Percentiles rank a stretch among this genome's conserved stretches.
Evolutionary conservation across 2,113 vertebrate genomes (phyloP).

Genomic region (Syngnathus floridae): DNA sequence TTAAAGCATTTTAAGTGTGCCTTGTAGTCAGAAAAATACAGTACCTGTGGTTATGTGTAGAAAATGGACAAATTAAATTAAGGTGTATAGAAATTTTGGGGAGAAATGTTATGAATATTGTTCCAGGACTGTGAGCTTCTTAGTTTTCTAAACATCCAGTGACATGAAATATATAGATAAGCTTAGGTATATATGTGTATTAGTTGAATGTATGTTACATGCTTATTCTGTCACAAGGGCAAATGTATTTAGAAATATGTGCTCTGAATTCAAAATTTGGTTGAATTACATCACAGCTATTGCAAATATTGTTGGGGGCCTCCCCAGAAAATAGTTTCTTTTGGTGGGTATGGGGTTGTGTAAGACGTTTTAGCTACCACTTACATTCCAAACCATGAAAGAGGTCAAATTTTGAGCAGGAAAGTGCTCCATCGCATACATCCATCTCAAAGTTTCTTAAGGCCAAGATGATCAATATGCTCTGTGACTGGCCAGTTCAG

Average conservation of each 20-base stretch:
- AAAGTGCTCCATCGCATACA: too few relatives aligned
- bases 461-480: too few relatives aligned
- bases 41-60: slow-evolving; percentile 43
- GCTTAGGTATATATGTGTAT: neutral
- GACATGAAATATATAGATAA: neutral
- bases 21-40: too few relatives aligned
- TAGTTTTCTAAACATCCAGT: neutral
- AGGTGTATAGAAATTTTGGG: slow-evolving; percentile 17
- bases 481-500: too few relatives aligned
- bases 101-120: neutral
- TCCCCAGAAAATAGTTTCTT: too few relatives aligned
- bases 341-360: too few relatives aligned
- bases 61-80: slow-evolving; percentile 38
- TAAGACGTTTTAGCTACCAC: too few relatives aligned
- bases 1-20: too few relatives aligned
- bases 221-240: neutral
- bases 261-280: neutral
- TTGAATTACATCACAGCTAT: neutral
- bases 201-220: slow-evolving; percentile 18
- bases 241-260: neutral
- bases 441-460: too few relatives aligned
- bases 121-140: neutral
- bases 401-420: too few relatives aligned
- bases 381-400: too few relatives aligned
- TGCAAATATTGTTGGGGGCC: too few relatives aligned